Conservation (phyloP, 2,113 vertebrate species). For the Chlorodrepanis virens region DNA sequence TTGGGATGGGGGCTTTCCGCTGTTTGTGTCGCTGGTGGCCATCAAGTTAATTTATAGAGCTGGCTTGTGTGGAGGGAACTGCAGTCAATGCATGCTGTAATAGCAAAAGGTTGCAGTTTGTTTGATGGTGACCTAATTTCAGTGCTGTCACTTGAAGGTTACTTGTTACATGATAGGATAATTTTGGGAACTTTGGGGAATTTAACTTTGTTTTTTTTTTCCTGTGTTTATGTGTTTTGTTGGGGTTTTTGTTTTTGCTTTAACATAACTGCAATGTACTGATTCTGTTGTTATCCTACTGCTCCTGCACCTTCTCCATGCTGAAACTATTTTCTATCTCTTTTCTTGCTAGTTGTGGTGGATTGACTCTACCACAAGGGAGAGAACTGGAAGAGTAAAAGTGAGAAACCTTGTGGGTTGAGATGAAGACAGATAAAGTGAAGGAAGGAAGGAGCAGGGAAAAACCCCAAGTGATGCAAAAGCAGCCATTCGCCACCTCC, state of each 20-base stretch:
- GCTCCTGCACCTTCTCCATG: not conserved
- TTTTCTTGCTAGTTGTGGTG: not conserved
- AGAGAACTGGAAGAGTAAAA: not conserved
- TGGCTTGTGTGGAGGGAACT: not conserved
- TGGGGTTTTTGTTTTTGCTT: not conserved
- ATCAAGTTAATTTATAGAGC: not conserved
- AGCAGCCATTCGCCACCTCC: not conserved
- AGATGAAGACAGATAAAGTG: not conserved
- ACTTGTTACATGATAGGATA: not conserved
- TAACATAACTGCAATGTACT: not conserved
- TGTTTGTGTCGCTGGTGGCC: rapidly evolving
- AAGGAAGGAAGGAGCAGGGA: not conserved
- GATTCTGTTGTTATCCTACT: not conserved
- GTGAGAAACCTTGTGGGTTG: not conserved
- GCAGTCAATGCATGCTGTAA: rapidly evolving
- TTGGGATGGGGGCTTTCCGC: not conserved
- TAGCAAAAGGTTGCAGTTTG: not conserved
- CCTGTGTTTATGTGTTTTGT: not conserved
- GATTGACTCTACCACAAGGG: not conserved
- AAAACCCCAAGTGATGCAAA: not conserved
- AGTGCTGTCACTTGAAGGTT: not conserved
- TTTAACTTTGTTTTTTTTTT: not conserved
- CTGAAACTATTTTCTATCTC: not conserved
- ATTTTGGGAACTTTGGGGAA: not conserved
- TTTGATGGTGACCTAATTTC: not conserved